These are phyloP conservation scores for Isurus oxyrinchus DNA, from an alignment of 2,113 vertebrate genomes.

Conservation along the genomic window DNA sequence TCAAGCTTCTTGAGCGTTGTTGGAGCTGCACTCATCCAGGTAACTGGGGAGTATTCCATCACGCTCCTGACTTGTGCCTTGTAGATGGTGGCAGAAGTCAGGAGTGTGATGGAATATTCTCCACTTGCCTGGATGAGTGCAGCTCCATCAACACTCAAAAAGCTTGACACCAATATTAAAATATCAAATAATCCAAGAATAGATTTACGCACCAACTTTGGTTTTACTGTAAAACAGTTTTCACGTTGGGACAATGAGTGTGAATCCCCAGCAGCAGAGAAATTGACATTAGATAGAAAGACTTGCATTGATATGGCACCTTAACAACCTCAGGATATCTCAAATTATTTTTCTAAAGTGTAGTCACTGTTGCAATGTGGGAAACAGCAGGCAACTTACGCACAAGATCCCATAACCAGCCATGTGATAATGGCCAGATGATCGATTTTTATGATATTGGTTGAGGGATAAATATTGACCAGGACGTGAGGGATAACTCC, in stretches of 20 bases:
- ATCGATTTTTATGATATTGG: neutral
- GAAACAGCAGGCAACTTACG: neutral
- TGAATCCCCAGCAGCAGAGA: neutral
- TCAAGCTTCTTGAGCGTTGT: too few species aligned
- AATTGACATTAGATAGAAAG: neutral
- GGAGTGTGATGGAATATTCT: too few species aligned
- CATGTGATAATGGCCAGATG: neutral
- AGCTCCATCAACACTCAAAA: too few species aligned
- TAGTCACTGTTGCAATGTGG: neutral
- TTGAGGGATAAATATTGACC: neutral
- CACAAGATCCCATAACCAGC: neutral
- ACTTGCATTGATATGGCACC: neutral
- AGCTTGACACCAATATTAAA: neutral
- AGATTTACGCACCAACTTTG: neutral
- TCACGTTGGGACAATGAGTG: neutral
- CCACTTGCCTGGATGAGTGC: too few species aligned
- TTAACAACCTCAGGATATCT: neutral
- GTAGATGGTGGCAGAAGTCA: too few species aligned
- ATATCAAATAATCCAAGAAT: neutral
- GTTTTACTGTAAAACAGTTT: neutral
- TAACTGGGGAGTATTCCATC: too few species aligned
- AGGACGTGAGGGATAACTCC: neutral
- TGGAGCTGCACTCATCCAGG: too few species aligned
- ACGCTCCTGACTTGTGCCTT: too few species aligned
- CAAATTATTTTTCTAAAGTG: neutral